Conservation (phyloP, 2,113 vertebrate species). For the Eurystomus gularis region DNA sequence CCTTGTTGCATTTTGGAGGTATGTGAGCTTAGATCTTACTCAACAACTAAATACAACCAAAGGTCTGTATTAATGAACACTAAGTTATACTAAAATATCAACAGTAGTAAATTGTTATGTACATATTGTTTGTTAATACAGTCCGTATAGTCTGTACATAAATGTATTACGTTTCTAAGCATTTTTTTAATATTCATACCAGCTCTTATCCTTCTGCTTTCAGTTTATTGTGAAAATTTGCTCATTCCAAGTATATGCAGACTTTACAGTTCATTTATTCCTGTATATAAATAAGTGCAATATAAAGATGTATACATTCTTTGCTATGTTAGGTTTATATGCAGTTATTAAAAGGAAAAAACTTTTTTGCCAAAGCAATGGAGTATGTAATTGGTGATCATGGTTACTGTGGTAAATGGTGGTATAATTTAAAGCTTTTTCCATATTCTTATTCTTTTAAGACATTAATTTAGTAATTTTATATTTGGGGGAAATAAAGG, state of each 20-base stretch:
- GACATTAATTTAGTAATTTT: constrained; percentile 89
- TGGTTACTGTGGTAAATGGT: constrained; percentile 82
- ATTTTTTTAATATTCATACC: constrained; percentile 77
- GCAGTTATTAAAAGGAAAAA: constrained; percentile 81
- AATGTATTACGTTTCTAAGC: constrained; percentile 80
- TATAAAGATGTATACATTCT: constrained; percentile 91
- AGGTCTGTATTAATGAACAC: constrained; percentile 76
- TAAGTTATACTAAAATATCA: constrained; percentile 64
- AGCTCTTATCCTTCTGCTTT: constrained; percentile 67
- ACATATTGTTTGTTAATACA: constrained; percentile 79
- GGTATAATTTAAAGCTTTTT: constrained; percentile 87
- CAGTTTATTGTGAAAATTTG: constrained; percentile 76
- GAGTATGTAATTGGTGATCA: constrained; percentile 79
- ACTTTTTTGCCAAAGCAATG: constrained; percentile 92
- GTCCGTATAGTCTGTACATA: constrained; percentile 74
- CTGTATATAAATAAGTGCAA: constrained; percentile 94
- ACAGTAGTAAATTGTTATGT: constrained; percentile 64
- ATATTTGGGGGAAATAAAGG: constrained; percentile 86
- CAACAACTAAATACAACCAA: constrained; percentile 73
- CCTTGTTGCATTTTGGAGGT: constrained; percentile 58
- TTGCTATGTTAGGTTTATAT: constrained; percentile 89
- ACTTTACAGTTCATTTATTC: constrained; percentile 79
- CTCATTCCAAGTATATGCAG: constrained; percentile 71
- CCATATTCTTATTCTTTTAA: constrained; percentile 88
- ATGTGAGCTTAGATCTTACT: constrained; percentile 60